These are phyloP conservation scores for Campoplex capitator DNA, from an alignment of 2,888 invertebrate genomes.

Conservation along the genomic window DNA sequence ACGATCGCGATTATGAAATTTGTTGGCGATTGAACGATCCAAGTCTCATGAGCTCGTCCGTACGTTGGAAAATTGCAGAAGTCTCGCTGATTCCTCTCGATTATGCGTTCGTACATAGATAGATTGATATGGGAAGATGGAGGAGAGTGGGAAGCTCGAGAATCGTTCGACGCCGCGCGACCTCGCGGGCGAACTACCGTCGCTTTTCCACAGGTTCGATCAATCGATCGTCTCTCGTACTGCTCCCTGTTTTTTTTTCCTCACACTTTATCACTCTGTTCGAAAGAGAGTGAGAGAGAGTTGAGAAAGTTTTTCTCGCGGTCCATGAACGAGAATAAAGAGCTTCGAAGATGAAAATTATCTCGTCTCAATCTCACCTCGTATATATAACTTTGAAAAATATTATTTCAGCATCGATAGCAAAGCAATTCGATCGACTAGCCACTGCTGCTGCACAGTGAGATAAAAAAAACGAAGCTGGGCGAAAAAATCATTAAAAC, in stretches of 20 bases:
- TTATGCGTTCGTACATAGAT: neutral
- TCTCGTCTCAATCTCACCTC: constrained; percentile 8
- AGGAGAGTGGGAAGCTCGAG: constrained; percentile 33
- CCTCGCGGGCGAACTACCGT: constrained; percentile 25
- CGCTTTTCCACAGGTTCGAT: constrained; percentile 56
- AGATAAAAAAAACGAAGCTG: neutral
- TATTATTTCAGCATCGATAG: constrained; percentile 52
- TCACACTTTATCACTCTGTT: constrained; percentile 7
- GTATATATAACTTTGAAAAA: constrained; percentile 24
- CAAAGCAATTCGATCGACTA: neutral
- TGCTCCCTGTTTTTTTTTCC: constrained; percentile 19
- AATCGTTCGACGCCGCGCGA: constrained; percentile 40
- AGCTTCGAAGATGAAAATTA: constrained; percentile 9
- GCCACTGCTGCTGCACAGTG: neutral
- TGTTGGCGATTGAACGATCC: constrained; percentile 20
- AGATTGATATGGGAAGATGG: neutral
- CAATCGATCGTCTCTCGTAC: constrained; percentile 50
- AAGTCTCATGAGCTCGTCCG: constrained; percentile 17
- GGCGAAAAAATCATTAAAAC: neutral
- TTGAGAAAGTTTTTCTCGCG: constrained; percentile 50
- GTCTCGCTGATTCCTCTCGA: constrained; percentile 10
- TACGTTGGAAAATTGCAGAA: constrained; percentile 37
- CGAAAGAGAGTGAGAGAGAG: neutral
- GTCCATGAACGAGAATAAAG: constrained; percentile 21
- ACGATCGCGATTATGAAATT: constrained; percentile 38